phyloP scores from a whole-genome alignment of 2,113 vertebrate species.

The Triplophysa dalaica region DNA sequence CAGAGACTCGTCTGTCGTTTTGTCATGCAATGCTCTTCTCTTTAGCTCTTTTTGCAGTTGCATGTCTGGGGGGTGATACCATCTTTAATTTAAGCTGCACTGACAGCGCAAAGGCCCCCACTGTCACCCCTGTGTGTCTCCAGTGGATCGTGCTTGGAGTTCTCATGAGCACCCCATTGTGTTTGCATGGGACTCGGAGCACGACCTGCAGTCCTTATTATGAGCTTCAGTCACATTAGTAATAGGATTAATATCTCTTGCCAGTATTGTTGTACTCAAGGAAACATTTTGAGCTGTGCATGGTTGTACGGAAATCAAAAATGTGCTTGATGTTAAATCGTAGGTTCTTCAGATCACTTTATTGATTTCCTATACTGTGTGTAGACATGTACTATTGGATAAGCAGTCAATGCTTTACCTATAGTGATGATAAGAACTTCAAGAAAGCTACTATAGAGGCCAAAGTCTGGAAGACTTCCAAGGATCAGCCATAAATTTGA shows the following conservation, averaged over 20 bases:
- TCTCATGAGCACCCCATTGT: constrained; percentile 8
- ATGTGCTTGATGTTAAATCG: too few relatives aligned
- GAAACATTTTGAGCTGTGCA: not conserved
- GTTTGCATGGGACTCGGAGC: not conserved
- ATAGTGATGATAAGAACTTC: not conserved
- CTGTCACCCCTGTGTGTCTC: not conserved
- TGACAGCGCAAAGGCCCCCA: constrained; percentile 13
- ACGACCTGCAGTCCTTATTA: not conserved
- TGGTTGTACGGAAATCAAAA: too few relatives aligned
- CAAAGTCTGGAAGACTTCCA: not conserved
- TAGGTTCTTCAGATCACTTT: too few relatives aligned
- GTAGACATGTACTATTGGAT: not conserved
- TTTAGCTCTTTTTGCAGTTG: constrained; percentile 18
- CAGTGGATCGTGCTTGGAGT: constrained; percentile 5
- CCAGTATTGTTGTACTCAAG: not conserved
- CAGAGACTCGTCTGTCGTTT: constrained; percentile 8
- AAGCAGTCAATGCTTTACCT: not conserved
- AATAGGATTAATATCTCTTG: not conserved
- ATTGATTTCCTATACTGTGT: not conserved
- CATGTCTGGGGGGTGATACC: constrained; percentile 12
- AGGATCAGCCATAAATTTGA: not conserved
- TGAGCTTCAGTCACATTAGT: not conserved
- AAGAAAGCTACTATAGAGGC: not conserved
- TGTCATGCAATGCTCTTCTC: not conserved
- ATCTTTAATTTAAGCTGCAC: constrained; percentile 42